Evolutionary conservation across 2,888 invertebrate species (phyloP), one percentile per base, ranked within the genome.

Genomic region (Heteropelma amictum): DNA sequence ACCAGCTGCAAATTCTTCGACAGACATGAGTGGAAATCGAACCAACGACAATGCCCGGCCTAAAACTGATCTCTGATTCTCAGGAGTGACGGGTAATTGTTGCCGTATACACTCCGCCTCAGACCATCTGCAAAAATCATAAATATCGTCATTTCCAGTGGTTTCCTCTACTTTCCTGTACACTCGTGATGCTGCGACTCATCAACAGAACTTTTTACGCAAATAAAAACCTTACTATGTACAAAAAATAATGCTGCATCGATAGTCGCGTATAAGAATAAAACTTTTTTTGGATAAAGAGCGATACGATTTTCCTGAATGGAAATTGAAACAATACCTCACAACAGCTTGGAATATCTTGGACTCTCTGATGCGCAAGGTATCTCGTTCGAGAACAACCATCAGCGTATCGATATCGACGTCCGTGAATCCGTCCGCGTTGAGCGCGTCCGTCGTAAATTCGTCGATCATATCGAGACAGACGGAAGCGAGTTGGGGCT

Each of bases 401-500:
- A 93, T 93, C 49, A 96, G 89, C 0, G 96, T 96, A 53, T 94
- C 94, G 76, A 94, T 91, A 87, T 96, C 96, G 73, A 96, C 94
- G 83, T 96, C 96, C 0, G 94, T 93, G 85, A 96, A 96, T 2
- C 93, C 93, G 85, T 96, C 96, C 10, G 96, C 95, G 77, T 92
- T 92, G 12, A 96, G 88, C 0, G 96, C 95, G 87, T 96, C 95
- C 0, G 93, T 92, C 0, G 96, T 95, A 83, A 95, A 94, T 87
- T 95, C 95, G 86, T 96, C 96, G 76, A 96, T 96, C 83, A 94
- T 94, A 83, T 96, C 95, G 77, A 96, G 90, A 83, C 96, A 96
- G 30, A 95, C 89, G 0, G 94, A 93, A n/a, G 95, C 95, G 64
- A 96, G 86, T 85, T 95, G 94, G 0, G 94, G 94, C 85, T 96